These are phyloP conservation scores for Cosmorhoe ocellata DNA, from an alignment of 2,888 invertebrate genomes.

Conservation along the genomic window DNA sequence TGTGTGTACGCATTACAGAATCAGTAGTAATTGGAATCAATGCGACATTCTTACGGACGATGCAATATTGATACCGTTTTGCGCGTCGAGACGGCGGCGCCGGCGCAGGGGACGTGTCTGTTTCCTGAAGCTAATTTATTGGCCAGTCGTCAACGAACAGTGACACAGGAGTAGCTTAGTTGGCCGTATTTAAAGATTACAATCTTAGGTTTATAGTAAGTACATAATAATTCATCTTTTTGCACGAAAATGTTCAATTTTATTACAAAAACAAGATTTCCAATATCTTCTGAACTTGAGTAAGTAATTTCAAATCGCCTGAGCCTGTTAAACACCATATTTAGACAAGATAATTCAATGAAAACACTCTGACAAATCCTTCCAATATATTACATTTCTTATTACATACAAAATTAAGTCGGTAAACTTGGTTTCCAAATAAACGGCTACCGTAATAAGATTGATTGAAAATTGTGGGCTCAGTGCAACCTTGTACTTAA, in stretches of 20 bases:
- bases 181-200: not conserved
- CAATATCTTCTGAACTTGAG: too few species aligned
- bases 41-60: constrained; percentile 33
- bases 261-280: too few species aligned
- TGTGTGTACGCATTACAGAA: constrained; percentile 11
- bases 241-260: too few species aligned
- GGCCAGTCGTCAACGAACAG: constrained; percentile 13
- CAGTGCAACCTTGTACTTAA: too few species aligned
- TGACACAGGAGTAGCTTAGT: constrained; percentile 15
- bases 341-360: constrained; percentile 7
- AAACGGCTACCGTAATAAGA: not conserved
- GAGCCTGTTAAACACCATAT: not conserved
- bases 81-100: constrained; percentile 38
- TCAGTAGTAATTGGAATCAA: constrained; percentile 27
- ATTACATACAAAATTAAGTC: constrained; percentile 6
- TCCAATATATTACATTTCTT: not conserved
- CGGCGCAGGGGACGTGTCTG: constrained; percentile 35
- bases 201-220: too few species aligned
- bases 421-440: not conserved
- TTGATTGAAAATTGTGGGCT: not conserved
- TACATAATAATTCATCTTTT: too few species aligned
- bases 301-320: too few species aligned
- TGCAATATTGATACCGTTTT: constrained; percentile 38
- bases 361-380: constrained; percentile 5
- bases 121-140: constrained; percentile 39